Conservation (phyloP, 2,113 vertebrate genomes). For the Lasiurus cinereus region DNA sequence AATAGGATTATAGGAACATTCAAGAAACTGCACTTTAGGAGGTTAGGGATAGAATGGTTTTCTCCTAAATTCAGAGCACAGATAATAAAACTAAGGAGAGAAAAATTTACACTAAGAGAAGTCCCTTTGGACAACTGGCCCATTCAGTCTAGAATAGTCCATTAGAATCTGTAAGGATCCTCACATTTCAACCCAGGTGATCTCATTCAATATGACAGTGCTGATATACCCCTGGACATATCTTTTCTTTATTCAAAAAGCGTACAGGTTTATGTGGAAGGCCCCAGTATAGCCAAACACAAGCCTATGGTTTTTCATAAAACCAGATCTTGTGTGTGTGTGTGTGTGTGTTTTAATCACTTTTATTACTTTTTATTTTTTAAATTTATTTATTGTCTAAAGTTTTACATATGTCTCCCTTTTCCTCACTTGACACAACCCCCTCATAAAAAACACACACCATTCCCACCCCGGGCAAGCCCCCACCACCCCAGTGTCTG, state of each 20-base stretch:
- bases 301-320: not conserved
- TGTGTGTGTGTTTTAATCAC: no score
- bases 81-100: constrained; percentile 1
- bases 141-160: constrained; percentile 15
- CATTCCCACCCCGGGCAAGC: no score
- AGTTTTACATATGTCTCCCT: no score
- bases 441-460: no score
- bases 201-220: not conserved
- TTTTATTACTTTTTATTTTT: no score
- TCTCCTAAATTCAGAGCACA: constrained; percentile 31
- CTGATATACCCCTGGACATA: not conserved
- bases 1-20: constrained; percentile 58
- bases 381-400: no score
- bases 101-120: not conserved
- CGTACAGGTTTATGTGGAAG: not conserved
- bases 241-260: constrained; percentile 39
- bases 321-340: not conserved
- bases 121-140: constrained; percentile 1
- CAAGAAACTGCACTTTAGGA: not conserved
- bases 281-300: not conserved
- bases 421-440: no score
- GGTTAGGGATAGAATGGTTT: not conserved
- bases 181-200: constrained; percentile 22
- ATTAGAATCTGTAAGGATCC: not conserved
- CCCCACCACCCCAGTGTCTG: no score